Evolutionary conservation across 1,140 invertebrate genomes (phyloP).

Genomic region (Papilio machaon): DNA sequence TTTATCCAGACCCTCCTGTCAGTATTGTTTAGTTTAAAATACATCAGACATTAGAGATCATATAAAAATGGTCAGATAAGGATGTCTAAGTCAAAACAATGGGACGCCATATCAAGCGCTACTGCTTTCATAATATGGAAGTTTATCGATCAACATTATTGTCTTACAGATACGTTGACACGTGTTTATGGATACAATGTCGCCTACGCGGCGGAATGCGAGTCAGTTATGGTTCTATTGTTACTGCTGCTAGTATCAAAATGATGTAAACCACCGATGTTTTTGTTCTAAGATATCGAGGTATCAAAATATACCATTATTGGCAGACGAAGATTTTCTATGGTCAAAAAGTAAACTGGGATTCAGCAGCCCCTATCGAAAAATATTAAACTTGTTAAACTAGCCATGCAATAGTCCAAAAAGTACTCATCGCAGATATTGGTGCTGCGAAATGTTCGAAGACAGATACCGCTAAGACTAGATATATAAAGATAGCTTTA

Average conservation of each 20-base stretch:
- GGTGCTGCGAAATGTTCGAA: background rate
- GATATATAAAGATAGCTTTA: background rate
- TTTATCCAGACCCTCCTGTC: background rate
- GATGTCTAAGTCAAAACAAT: constrained; percentile 37
- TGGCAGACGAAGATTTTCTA: background rate
- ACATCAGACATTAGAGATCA: constrained; percentile 25
- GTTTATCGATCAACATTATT: constrained; percentile 52
- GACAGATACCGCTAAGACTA: background rate
- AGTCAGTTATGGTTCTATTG: constrained; percentile 45
- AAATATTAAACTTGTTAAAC: background rate
- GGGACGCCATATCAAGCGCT: constrained; percentile 43
- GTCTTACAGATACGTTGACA: constrained; percentile 51
- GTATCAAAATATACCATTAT: background rate
- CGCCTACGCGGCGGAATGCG: constrained; percentile 51
- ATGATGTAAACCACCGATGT: constrained; percentile 1
- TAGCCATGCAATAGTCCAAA: background rate
- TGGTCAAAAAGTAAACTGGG: background rate
- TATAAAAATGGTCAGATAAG: constrained; percentile 36
- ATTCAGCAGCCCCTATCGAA: background rate
- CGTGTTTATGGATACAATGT: constrained; percentile 63
- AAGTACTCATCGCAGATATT: too few species aligned
- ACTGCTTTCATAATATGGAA: constrained; percentile 54
- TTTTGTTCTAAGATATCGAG: background rate
- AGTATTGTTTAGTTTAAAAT: background rate
- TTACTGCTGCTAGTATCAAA: constrained; percentile 36